These are phyloP conservation scores for Trachelipus rathkii DNA, from an alignment of 1,140 invertebrate species.

Conservation along the genomic window DNA sequence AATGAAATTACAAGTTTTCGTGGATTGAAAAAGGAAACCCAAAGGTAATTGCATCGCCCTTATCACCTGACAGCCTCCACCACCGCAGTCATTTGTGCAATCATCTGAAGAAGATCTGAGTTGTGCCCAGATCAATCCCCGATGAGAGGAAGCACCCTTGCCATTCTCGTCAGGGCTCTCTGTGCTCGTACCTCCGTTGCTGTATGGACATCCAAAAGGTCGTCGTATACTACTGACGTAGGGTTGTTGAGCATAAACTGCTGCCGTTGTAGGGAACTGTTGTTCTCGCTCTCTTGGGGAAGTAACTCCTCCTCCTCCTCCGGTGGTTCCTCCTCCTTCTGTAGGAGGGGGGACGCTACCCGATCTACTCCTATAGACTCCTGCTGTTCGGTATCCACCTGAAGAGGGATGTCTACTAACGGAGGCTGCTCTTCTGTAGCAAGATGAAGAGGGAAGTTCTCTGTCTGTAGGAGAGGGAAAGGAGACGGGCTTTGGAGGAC, in stretches of 20 bases:
- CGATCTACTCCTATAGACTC: background rate
- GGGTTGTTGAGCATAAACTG: background rate
- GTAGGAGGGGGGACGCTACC: background rate
- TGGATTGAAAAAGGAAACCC: too few relatives aligned
- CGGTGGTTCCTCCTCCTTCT: background rate
- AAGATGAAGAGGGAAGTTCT: background rate
- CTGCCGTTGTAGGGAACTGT: background rate
- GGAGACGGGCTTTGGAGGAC: background rate
- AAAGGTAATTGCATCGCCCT: background rate
- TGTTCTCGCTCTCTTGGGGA: background rate
- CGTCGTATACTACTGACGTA: background rate
- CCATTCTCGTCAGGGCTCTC: background rate
- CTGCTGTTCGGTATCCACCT: background rate
- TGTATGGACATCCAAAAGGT: background rate
- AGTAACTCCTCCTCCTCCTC: background rate
- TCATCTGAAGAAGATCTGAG: slow-evolving; percentile 1
- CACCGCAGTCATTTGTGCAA: background rate
- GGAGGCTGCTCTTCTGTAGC: slow-evolving; percentile 1
- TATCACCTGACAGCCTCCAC: background rate
- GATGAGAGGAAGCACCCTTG: background rate
- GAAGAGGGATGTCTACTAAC: slow-evolving; percentile 3
- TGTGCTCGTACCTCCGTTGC: background rate
- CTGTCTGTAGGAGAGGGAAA: background rate
- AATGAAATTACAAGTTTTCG: too few relatives aligned
- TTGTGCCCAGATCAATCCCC: background rate